These are phyloP conservation scores for Heterotis niloticus DNA, from an alignment of 2,113 vertebrate genomes.

Conservation along the genomic window DNA sequence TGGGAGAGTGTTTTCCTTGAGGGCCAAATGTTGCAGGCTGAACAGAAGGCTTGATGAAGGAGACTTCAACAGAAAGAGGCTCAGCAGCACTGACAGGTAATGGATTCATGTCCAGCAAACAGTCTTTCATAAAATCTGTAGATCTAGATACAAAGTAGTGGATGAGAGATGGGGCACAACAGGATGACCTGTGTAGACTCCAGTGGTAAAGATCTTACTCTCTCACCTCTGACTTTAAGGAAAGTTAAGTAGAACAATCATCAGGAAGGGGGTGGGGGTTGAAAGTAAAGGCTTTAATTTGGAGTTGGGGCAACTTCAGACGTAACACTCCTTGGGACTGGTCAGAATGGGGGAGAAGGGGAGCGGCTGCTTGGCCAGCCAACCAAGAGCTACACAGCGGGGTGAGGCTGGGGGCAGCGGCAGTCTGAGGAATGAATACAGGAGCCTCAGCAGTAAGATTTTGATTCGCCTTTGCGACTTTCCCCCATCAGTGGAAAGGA, in stretches of 20 bases:
- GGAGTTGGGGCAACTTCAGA: conserved; percentile 39
- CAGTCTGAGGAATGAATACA: conserved; percentile 45
- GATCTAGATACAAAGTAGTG: background rate
- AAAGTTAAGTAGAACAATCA: conserved; percentile 15
- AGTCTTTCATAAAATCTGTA: background rate
- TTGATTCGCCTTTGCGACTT: conserved; percentile 40
- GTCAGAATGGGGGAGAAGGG: conserved; percentile 47
- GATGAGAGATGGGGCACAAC: background rate
- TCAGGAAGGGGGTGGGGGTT: conserved; percentile 23
- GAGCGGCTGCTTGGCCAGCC: conserved; percentile 45
- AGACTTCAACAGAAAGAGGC: background rate
- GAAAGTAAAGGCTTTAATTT: conserved; percentile 36
- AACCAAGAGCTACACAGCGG: conserved; percentile 47
- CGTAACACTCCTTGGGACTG: conserved; percentile 46
- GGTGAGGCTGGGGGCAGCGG: conserved; percentile 29
- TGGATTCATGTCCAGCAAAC: no score
- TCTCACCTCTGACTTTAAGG: conserved; percentile 47
- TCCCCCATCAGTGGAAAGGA: conserved; percentile 21
- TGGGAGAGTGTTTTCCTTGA: conserved; percentile 16
- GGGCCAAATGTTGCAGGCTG: background rate
- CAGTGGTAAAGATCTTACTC: background rate
- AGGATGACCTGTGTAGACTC: background rate
- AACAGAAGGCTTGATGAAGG: background rate
- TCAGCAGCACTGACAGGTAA: background rate
- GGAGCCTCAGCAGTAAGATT: conserved; percentile 29